phyloP scores from a whole-genome alignment of 23 tunicate genomes.

The Ciona savignyi region DNA sequence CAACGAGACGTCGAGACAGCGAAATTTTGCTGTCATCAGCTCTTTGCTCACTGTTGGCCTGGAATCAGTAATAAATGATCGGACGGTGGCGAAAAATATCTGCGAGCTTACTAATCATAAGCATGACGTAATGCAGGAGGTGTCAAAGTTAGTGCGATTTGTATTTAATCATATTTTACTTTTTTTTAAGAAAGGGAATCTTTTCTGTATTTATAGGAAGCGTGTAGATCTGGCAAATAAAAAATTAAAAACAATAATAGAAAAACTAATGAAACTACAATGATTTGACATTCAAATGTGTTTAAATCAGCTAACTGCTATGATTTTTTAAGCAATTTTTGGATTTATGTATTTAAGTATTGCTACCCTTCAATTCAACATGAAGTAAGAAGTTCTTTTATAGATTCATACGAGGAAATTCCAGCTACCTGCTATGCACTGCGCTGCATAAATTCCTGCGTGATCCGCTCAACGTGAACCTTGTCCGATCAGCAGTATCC shows the following conservation, averaged over 20 bases:
- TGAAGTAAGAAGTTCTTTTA: no score
- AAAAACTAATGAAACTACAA: no score
- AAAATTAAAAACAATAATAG: no score
- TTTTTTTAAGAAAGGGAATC: no score
- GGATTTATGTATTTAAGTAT: no score
- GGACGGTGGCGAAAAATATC: slow-evolving; percentile 6
- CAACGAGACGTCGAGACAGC: not conserved
- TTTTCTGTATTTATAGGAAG: no score
- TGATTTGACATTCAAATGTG: no score
- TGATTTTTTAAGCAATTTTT: no score
- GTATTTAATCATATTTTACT: no score
- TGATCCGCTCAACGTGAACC: slow-evolving; percentile 7
- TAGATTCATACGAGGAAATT: slow-evolving; percentile 27
- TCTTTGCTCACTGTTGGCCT: slow-evolving; percentile 24
- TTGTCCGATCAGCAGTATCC: slow-evolving; percentile 17
- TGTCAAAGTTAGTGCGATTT: slow-evolving; percentile 56
- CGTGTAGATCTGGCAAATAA: no score
- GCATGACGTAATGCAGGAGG: slow-evolving; percentile 25
- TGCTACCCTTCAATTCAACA: no score
- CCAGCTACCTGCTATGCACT: slow-evolving; percentile 53
- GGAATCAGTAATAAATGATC: not conserved
- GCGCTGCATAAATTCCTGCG: slow-evolving; percentile 38
- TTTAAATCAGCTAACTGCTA: no score
- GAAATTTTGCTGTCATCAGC: slow-evolving; percentile 13
- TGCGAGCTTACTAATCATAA: slow-evolving; percentile 16